Base-by-base conservation (phyloP, 1,140 invertebrate species). In the Apolygus lucorum region DNA sequence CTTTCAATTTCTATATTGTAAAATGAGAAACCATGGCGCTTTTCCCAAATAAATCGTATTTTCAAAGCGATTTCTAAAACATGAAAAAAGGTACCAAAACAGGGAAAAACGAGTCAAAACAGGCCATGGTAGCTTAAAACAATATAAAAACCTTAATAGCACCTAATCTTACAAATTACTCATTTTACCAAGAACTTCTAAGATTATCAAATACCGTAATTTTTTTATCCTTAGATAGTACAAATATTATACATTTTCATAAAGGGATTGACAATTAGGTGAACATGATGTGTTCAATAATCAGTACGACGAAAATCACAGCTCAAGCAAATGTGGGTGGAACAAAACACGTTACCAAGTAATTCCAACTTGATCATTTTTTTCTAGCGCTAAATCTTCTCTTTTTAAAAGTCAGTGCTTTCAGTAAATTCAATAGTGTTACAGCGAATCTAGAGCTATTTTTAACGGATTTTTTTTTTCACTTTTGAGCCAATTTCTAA, bases 291-390 rank as follows among this genome's bases (percentile, higher is more conserved):
- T 4, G 54, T 59, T 59, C 54, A 59, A 59, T 24, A 11, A 59
- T 59, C 54, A 59, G 54, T 59, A 59, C 54, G 54, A 59, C 22
- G 22, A 59, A 59, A 59, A 59, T 59, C 54, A 59, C 54, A 59
- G 54, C 54, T 59, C 54, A 59, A 59, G 54, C 54, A 59, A 59
- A 59, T 59, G 22, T 59, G 54, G 54, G 54, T 59, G 54, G 54
- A 59, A 59, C 54, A 21, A 59, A 59, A 59, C 11, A 59, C 11
- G 11, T 59, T 21, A 59, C 4, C 54, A 59, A 59, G 54, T 59
- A 17, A 42, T 24, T 4, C 2, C 54, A 59, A 59, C 54, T 17
- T 59, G 54, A 59, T 59, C 54, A 24, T 59, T 59, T 59, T 59
- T 22, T 22, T 59, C 54, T 59, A 59, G 11, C 11, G 54, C 54